A percentile compares a stretch with the other conserved stretches of the same genome.
These are phyloP conservation scores for Drosophila maculinotata DNA, from an alignment of 2,888 invertebrate genomes.

Conservation along the genomic window DNA sequence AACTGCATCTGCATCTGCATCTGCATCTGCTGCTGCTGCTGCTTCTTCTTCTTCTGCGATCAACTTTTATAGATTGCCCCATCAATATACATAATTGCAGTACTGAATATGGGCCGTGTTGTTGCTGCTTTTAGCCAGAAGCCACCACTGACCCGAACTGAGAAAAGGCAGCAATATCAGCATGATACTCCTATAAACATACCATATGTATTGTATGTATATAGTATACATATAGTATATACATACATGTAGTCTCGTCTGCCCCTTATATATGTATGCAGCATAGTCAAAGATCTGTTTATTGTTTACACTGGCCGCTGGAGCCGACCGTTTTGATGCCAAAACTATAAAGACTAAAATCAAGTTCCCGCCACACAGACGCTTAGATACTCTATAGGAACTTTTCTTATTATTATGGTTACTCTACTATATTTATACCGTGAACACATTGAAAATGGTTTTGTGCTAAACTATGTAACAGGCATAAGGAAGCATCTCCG, in stretches of 20 bases:
- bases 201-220: conserved; percentile 2
- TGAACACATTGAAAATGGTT: no score
- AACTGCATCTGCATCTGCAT: no score
- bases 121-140: conserved; percentile 42
- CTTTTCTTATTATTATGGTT: no score
- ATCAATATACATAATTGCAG: conserved; percentile 13
- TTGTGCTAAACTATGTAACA: no score
- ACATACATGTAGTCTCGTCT: conserved; percentile 11
- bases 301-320: conserved; percentile 67
- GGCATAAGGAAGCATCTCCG: no score
- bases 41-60: not conserved
- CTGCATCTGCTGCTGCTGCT: not conserved
- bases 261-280: conserved; percentile 18
- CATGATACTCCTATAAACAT: not conserved
- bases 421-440: no score
- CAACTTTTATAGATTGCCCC: conserved; percentile 16
- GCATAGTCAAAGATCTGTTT: conserved; percentile 65
- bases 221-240: not conserved
- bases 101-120: conserved; percentile 18
- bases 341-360: conserved; percentile 28
- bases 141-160: conserved; percentile 37
- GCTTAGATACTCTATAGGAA: conserved; percentile 13
- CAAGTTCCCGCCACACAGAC: not conserved
- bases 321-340: conserved; percentile 25
- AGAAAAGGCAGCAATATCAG: conserved; percentile 23